Base-by-base conservation (phyloP, 2,888 invertebrate species). In the Trachelus stipa region DNA sequence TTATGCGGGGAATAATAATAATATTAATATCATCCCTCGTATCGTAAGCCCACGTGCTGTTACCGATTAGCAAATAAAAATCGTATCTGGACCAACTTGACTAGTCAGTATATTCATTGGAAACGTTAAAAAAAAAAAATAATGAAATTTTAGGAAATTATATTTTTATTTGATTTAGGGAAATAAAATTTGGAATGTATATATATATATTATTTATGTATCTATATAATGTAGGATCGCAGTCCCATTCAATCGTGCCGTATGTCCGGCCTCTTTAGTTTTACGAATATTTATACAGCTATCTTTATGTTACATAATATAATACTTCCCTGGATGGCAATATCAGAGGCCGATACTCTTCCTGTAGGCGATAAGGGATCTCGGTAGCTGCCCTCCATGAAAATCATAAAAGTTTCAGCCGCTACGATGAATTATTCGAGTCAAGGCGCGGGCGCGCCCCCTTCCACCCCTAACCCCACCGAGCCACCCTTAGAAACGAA, bases 391-490 rank as follows among this genome's bases (percentile, higher is more conserved):
- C 84, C 82, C 83, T 83, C 83, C 83, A 82, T 81, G 81, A 82
- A 82, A 84, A 84, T 85, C 87, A 81, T 82, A 83, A 85, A 86
- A 82, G 83, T 86, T 87, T 83, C 81, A 79, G 81, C 81, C 82
- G 78, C 82, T 81, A 83, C 85, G 85, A 86, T 85, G 85, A 85
- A 85, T 86, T 85, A 85, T 85, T 85, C 86, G 81, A 77, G 80
- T 79, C 84, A 78, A 79, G 81, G 84, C 56, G 56, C 56, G 56
- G 23, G 56, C 56, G 56, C 23, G 15, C 2, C 40, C 9, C 23
- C 56, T 56, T 23, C 40, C 6, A 15, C 40, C 40, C 23, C 23
- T 15, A 4, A 23, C 40, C 23, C 40, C 40, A 0, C 23, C 40
- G 2, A 6, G 6, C 56, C 23, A 9, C 23, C 56, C 56, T 23